phyloP scores from a whole-genome alignment of 2,797 vertebrate genomes.

The Arctocebus calabarensis region DNA sequence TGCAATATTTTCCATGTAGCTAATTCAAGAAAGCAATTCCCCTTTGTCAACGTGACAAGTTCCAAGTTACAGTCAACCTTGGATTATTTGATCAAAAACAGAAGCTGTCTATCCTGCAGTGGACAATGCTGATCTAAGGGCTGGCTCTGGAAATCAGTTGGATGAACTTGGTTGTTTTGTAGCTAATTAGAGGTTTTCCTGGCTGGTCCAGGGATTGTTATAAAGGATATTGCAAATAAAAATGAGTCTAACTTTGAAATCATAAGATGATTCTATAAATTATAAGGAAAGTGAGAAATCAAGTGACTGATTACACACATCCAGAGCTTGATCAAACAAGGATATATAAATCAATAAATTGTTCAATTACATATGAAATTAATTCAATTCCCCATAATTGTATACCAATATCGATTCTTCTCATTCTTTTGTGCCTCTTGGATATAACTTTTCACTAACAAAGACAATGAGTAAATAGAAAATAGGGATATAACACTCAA shows the following conservation, averaged over 20 bases:
- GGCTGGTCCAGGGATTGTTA: conserved; percentile 29
- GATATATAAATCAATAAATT: conserved; percentile 33
- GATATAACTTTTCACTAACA: conserved; percentile 49
- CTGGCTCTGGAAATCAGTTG: conserved; percentile 22
- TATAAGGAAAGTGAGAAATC: conserved; percentile 40
- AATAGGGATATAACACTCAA: conserved; percentile 33
- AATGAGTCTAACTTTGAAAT: conserved; percentile 69
- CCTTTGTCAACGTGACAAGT: conserved; percentile 11
- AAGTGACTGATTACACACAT: conserved; percentile 3
- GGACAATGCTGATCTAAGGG: background rate
- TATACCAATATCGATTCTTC: conserved; percentile 30
- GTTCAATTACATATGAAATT: conserved; percentile 57
- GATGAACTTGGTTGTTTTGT: background rate
- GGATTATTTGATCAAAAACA: conserved; percentile 67
- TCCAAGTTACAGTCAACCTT: conserved; percentile 61
- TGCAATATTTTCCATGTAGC: conserved; percentile 53
- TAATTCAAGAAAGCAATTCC: conserved; percentile 54
- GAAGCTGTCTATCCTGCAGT: conserved; percentile 7
- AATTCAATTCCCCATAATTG: conserved; percentile 33
- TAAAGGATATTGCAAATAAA: conserved; percentile 37
- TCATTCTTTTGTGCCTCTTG: conserved; percentile 24
- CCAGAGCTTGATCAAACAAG: conserved; percentile 42
- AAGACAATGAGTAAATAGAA: conserved; percentile 45
- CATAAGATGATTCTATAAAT: conserved; percentile 44
- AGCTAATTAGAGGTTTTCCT: conserved; percentile 56